Conservation (phyloP, 2,113 vertebrate species). For the Eclectus roratus region DNA sequence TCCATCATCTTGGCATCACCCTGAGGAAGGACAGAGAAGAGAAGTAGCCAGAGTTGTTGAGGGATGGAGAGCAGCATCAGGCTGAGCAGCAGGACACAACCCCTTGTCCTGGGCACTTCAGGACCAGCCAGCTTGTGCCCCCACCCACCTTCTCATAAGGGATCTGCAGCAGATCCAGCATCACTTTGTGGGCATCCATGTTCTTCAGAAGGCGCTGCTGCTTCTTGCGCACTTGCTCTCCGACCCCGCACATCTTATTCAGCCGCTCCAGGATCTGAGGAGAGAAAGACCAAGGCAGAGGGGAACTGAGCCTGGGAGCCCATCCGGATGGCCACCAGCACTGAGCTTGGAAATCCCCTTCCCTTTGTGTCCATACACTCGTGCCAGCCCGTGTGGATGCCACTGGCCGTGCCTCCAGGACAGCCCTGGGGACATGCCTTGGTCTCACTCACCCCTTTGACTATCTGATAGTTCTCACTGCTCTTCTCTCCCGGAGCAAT, state of each 20-base stretch:
- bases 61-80: background rate
- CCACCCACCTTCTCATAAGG: conserved; percentile 90
- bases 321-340: background rate
- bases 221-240: conserved; percentile 91
- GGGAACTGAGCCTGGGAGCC: background rate
- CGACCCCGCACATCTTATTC: conserved; percentile 93
- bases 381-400: background rate
- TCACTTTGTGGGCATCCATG: conserved; percentile 98
- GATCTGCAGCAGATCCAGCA: conserved; percentile 96
- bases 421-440: background rate
- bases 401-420: background rate
- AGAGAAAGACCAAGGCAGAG: background rate
- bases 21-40: conserved; percentile 60
- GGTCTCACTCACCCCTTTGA: conserved; percentile 84
- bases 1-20: conserved; percentile 94
- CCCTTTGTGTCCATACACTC: fast-evolving
- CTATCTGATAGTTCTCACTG: conserved; percentile 93
- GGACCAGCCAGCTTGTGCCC: background rate
- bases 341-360: background rate
- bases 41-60: fast-evolving
- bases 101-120: background rate
- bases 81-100: background rate
- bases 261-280: conserved; percentile 90
- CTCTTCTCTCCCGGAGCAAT: conserved; percentile 83
- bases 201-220: conserved; percentile 96